Evolutionary conservation across 2,113 vertebrate species (phyloP), one percentile per base, ranked within the genome.

Genomic region (Hippocampus mohnikei): DNA sequence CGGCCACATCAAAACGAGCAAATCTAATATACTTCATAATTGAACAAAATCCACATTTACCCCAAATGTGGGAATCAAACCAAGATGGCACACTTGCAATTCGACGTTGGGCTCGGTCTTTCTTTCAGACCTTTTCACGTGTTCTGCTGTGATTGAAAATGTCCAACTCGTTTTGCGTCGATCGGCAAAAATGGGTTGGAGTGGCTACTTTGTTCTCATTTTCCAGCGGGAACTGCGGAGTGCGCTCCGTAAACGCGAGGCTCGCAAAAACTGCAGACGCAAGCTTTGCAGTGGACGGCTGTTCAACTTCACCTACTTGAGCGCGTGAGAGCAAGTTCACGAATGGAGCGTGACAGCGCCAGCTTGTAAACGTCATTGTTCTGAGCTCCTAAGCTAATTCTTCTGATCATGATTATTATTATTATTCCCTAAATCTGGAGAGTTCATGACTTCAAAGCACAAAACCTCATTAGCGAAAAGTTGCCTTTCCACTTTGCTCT

Each of bases 371-470:
- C 46, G 76, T 70, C 55, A 9, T 70, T 79, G 79, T 76, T 72
- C 84, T 61, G 8, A 83, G 79, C 83, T 84, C 77, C 78, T 72
- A 83, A 86, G 83, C 82, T 66, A 13, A 21, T 70, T 79, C 87
- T 89, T 88, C 87, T 67, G 33, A 60, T 60, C 15, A 21, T 70
- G 78, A 87, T 89, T 20, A 18, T 70, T 78, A 87, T 89, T 88
- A 88, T 67, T 60, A 33, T 60, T 60, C 27, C 79, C 74, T 55
- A 79, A 85, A 88, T 78, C 81, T 75, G 73, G 66, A 78, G 80
- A 86, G 77, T 86, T 86, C 81, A 89, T 88, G 85, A 87, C 87
- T 88, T 91, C 86, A 89, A 87, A 87, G 87, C 77, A 69, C 3
- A 18, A 67, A 88, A 85, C 71, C 86, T 88, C 87, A 90, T 91